Evolutionary conservation across 1,140 invertebrate genomes (phyloP).

Genomic region (Pentalonia nigronervosa): DNA sequence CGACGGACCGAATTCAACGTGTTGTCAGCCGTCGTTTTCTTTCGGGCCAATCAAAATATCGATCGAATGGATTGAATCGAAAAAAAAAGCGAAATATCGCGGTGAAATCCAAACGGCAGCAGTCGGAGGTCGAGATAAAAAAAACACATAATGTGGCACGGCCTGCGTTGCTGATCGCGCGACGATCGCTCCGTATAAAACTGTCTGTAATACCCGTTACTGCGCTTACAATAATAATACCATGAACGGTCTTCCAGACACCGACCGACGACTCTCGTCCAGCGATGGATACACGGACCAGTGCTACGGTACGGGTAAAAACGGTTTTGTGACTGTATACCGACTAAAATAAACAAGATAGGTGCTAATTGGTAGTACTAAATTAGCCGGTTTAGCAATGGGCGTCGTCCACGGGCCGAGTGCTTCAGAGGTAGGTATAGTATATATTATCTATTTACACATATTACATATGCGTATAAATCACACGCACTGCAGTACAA

Average conservation of each 20-base stretch:
- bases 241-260: neutral
- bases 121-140: neutral
- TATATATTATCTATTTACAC: neutral
- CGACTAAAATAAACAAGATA: conserved; percentile 21
- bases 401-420: neutral
- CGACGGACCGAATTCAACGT: too few species aligned
- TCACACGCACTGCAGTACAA: neutral
- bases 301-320: neutral
- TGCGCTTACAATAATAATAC: neutral
- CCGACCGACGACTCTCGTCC: neutral
- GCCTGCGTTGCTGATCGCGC: neutral
- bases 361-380: conserved; percentile 43
- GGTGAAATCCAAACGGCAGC: neutral
- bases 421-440: neutral
- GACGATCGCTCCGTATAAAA: neutral
- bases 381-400: conserved; percentile 40
- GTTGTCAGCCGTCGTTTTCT: too few species aligned
- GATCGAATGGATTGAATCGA: neutral
- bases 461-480: conserved; percentile 18
- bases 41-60: too few species aligned
- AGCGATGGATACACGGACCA: neutral
- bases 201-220: neutral
- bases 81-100: neutral
- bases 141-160: neutral
- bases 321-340: neutral